Evolutionary conservation across 2,797 vertebrate species (phyloP), one percentile per base, ranked within the genome.

Genomic region (Squalus acanthias): DNA sequence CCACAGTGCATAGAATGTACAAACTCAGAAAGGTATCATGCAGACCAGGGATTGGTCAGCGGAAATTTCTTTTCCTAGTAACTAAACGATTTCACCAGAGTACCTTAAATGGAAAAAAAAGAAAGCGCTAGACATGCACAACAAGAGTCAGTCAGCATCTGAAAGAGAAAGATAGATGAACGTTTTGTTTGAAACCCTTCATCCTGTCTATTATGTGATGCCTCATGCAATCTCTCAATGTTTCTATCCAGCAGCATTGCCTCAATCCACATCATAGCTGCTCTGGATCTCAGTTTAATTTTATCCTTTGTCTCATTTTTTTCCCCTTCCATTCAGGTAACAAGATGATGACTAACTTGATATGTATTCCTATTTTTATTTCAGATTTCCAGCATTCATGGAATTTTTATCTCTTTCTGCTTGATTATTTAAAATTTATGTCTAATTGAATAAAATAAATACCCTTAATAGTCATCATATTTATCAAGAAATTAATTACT

Each of bases 401-500:
- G 82, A 85, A 50, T 85, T 85, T 93, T 69, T 9, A 65, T 17
- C 63, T 67, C 63, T 92, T 20, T 92, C 29, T 22, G 15, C 33
- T 67, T 65, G 15, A 22, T 93, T 12, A 93, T 69, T 46, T 93
- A 67, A 92, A 93, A 93, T 93, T 26, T 69, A 33, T 69, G 22
- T 8, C 91, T 46, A 93, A 93, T 69, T 93, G n/a, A 69, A 93
- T 93, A n/a, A 92, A 92, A n/a, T 39, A 93, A 76, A 76, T 76
- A 74, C 13, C 1, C 26, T 33, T 74, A 72, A 95, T 57, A n/a
- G 26, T 57, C 50, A 50, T 76, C 70, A 76, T 57, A 72, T 60
- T 74, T 57, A 76, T 76, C 26, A 57, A 95, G 69, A 50, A 46
- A 95, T 94, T 26, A 50, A 95, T 95, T 72, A 46, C 65, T 70